These are phyloP conservation scores for Brachyhypopomus gauderio DNA, from an alignment of 2,113 vertebrate species.

Conservation along the genomic window DNA sequence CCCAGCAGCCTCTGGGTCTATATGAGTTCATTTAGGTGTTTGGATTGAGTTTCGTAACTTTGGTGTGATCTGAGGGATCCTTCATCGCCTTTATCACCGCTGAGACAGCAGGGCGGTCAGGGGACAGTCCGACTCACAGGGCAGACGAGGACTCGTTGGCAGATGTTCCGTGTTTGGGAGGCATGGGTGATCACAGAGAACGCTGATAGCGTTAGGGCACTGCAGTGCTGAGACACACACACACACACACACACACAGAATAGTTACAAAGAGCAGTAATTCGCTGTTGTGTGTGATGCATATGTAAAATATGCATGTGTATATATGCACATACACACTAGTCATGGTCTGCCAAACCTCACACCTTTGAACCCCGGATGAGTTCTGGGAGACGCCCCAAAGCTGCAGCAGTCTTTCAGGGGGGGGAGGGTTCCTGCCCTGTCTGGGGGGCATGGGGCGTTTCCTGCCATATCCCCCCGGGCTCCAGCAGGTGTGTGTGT, in stretches of 20 bases:
- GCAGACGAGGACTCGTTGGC: too few relatives aligned
- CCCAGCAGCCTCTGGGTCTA: conserved; percentile 38
- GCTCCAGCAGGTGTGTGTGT: neutral
- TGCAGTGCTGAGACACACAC: neutral
- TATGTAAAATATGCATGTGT: too few relatives aligned
- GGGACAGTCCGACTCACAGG: neutral
- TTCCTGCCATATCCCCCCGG: neutral
- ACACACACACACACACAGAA: too few relatives aligned
- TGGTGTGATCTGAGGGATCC: conserved; percentile 6
- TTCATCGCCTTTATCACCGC: neutral
- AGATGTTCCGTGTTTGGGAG: too few relatives aligned
- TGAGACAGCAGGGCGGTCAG: neutral
- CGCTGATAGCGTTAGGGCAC: neutral
- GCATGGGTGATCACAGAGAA: too few relatives aligned
- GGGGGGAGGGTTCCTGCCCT: neutral
- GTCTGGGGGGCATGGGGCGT: neutral
- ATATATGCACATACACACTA: too few relatives aligned
- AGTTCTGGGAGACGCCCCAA: neutral
- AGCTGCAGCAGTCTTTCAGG: neutral
- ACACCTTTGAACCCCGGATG: too few relatives aligned
- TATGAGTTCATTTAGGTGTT: conserved; percentile 39
- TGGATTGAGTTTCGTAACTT: conserved; percentile 32
- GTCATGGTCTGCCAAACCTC: too few relatives aligned
- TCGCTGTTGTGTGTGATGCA: too few relatives aligned
- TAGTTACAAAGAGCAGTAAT: too few relatives aligned